Evolutionary conservation across 2,113 vertebrate species (phyloP).

Genomic region (Synchiropus splendidus): DNA sequence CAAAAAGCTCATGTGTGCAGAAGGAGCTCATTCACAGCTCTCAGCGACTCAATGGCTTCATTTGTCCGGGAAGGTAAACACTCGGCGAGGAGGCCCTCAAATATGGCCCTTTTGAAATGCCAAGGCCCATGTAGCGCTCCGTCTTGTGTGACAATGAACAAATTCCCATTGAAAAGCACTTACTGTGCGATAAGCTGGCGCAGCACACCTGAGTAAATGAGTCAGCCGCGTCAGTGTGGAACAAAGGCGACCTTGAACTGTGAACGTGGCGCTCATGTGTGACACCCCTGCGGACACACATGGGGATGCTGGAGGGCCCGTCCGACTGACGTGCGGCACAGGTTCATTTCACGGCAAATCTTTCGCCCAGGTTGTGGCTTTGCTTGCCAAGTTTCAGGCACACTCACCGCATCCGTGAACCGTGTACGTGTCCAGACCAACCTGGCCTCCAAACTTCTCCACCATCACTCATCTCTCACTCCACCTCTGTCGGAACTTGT

Average conservation of each 20-base stretch:
- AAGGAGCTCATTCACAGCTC: conserved; percentile 67
- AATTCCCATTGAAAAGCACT: conserved; percentile 61
- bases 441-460: too few relatives aligned
- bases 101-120: conserved; percentile 63
- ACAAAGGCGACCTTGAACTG: conserved; percentile 37
- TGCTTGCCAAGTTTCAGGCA: too few relatives aligned
- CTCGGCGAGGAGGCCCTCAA: conserved; percentile 59
- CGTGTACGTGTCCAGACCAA: too few relatives aligned
- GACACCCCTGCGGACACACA: background rate
- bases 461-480: too few relatives aligned
- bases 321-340: too few relatives aligned
- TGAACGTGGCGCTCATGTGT: conserved; percentile 22
- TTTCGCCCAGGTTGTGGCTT: too few relatives aligned
- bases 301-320: too few relatives aligned
- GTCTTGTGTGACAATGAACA: conserved; percentile 65
- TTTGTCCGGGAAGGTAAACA: conserved; percentile 69
- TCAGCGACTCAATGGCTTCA: conserved; percentile 57
- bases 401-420: too few relatives aligned
- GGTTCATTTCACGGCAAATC: too few relatives aligned
- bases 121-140: conserved; percentile 52
- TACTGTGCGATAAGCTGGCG: conserved; percentile 51
- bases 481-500: too few relatives aligned
- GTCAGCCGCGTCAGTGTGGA: conserved; percentile 19
- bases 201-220: conserved; percentile 59
- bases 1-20: conserved; percentile 57